phyloP scores from a whole-genome alignment of 2,888 invertebrate species.

The Xanthia icteritia region DNA sequence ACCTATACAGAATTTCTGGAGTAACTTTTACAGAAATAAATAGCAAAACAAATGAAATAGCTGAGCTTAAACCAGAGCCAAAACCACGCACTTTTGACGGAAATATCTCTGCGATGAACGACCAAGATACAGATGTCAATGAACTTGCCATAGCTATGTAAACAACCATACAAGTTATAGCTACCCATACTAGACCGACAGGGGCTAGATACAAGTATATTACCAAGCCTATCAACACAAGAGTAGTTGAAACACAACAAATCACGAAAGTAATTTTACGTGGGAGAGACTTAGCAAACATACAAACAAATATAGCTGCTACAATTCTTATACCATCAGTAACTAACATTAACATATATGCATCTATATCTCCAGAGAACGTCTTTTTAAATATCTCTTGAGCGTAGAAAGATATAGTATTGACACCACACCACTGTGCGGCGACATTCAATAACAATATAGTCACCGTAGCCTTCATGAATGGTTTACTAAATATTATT shows the following conservation, averaged over 20 bases:
- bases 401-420: constrained; percentile 76
- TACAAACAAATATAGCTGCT: constrained; percentile 60
- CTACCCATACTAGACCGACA: constrained; percentile 68
- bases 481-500: constrained; percentile 70
- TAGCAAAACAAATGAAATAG: constrained; percentile 71
- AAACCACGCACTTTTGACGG: constrained; percentile 76
- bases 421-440: constrained; percentile 76
- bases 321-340: constrained; percentile 72
- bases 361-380: constrained; percentile 71
- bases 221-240: constrained; percentile 67
- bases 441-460: constrained; percentile 69
- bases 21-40: constrained; percentile 76
- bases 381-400: constrained; percentile 73
- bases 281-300: constrained; percentile 67
- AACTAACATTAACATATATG: constrained; percentile 73
- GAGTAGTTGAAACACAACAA: constrained; percentile 65
- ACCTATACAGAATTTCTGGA: constrained; percentile 69
- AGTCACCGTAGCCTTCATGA: constrained; percentile 67
- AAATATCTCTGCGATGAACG: constrained; percentile 78
- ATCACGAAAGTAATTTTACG: constrained; percentile 70
- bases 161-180: constrained; percentile 69
- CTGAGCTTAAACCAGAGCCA: constrained; percentile 75
- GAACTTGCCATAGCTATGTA: constrained; percentile 72
- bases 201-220: constrained; percentile 69
- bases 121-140: constrained; percentile 73